Evolutionary conservation across 2,888 invertebrate genomes (phyloP), one percentile per base, ranked within the genome.

Genomic region (Chorisops tibialis): DNA sequence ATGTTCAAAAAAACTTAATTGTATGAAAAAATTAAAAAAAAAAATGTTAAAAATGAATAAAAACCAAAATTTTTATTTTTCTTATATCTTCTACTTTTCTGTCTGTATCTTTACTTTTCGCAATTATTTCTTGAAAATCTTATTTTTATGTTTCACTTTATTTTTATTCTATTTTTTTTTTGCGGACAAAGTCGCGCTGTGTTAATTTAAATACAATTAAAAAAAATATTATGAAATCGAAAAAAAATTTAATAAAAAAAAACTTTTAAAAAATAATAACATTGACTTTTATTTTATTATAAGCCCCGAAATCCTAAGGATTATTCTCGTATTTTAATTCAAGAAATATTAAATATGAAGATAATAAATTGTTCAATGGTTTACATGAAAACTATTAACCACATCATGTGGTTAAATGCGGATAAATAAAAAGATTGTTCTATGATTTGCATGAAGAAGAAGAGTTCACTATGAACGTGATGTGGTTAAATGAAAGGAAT

Each of bases 101-200:
- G 6, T 54, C 21, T 41, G n/a, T 56, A 21, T 43, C 2, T 41
- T 12, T 22, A 56, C 18, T 35, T 54, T 54, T 21, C 9, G n/a
- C 9, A 7, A 30, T 2, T 2, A 5, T 30, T 30, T 39, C 4
- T 52, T 18, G 51, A 19, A 54, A 54, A 35, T 30, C 38, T 21
- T 19, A 22, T 61, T 30, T 52, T 54, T 41, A 30, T 52, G 35
- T 61, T 43, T 61, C 45, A 54, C 52, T 48, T 22, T 22, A 12
- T 22, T 30, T 30, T 24, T 19, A 7, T 19, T 45, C 18, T 45
- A 45, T 12, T 38, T 52, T 52, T 38, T n/a, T 18, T 52, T 65
- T 64, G 63, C 67, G 67, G 68, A 67, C 69, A 72, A 72, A 72
- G 75, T 74, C 73, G 71, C 72, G 77, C 76, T 77, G 76, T 77